Evolutionary conservation across 1,140 invertebrate genomes (phyloP).

Genomic region (Asobara japonica): DNA sequence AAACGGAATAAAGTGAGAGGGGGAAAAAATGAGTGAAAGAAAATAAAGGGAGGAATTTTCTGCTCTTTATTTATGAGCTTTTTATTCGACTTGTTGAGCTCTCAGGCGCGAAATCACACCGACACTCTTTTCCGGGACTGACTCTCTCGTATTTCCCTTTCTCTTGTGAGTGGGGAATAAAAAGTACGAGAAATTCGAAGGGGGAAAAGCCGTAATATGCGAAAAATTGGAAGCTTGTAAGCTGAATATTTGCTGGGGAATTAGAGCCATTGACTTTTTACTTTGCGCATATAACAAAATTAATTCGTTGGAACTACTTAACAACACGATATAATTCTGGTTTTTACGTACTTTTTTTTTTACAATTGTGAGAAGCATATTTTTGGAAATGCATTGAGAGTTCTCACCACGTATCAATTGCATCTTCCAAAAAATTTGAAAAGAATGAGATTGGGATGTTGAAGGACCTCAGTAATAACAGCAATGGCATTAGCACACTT

Average conservation of each 20-base stretch:
- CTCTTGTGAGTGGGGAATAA: neutral
- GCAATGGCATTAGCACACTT: slow-evolving; percentile 53
- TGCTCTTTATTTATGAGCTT: slow-evolving; percentile 67
- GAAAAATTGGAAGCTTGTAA: slow-evolving; percentile 4
- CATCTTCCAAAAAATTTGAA: slow-evolving; percentile 38
- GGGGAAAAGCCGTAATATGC: slow-evolving; percentile 22
- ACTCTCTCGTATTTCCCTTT: slow-evolving; percentile 26
- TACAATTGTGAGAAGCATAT: no score
- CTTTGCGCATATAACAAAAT: slow-evolving; percentile 23
- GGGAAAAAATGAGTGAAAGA: slow-evolving; percentile 38
- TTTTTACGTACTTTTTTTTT: no score
- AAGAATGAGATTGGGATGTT: slow-evolving; percentile 2
- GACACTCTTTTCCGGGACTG: slow-evolving; percentile 32
- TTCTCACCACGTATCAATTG: neutral
- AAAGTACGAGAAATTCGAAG: slow-evolving; percentile 27
- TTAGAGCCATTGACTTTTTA: slow-evolving; percentile 9
- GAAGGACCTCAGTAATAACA: slow-evolving; percentile 13
- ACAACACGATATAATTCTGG: neutral
- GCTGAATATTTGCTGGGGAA: slow-evolving; percentile 20
- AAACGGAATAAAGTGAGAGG: slow-evolving; percentile 32
- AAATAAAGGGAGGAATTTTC: slow-evolving; percentile 39
- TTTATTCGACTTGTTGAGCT: slow-evolving; percentile 69
- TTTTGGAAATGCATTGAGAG: no score
- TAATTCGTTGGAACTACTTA: neutral
- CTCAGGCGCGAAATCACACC: slow-evolving; percentile 38